Base-by-base conservation (phyloP, 2,113 vertebrate genomes). In the Xyliphius kryptos region DNA sequence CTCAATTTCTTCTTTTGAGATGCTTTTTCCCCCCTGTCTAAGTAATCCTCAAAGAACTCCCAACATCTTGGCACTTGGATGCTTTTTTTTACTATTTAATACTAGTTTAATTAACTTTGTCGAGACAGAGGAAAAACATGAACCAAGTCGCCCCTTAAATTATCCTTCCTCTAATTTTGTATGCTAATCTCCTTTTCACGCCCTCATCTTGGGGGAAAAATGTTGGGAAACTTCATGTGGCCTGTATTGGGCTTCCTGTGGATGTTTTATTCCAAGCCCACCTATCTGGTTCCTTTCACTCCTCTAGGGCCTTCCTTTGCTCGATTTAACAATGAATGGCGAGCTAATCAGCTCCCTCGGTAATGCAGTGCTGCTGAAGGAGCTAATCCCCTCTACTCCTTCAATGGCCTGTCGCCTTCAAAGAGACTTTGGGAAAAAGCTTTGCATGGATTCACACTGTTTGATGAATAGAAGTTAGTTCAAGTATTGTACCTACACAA, bases 361-460 rank as follows among this genome's bases (percentile, higher is more conserved):
- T 97, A 98, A 96, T 92, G 92, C 94, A 90, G 90, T 91, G 89
- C 94, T 92, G 91, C 92, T 89, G 89, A 94, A 91, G 89, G 92
- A 94, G 90, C 93, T 99, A 97, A 99, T 97, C 96, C 93, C 82
- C 90, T 91, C 90, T 86, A 77, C 71, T 89, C 86, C 89, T 91
- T 98, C 92, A 98, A 97, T 93, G 89, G 91, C 88, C 89, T 83
- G 91, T 90, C 91, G 90, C 91, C 96, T 96, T 95, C 92, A 91
- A 98, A 97, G 95, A 90, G 90, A 95, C 91, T 98, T 96, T 93
- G 94, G 93, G 96, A 96, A 98, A 97, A 90, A 90, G 94, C 94
- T 97, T 97, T 92, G 91, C 88, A 82, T 87, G 89, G 91, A 94
- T 95, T 98, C 94, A 95, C 92, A 97, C 93, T 97, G 92, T 89